Evolutionary conservation across 2,797 vertebrate species (phyloP).

Genomic region (Megalops cyprinoides): DNA sequence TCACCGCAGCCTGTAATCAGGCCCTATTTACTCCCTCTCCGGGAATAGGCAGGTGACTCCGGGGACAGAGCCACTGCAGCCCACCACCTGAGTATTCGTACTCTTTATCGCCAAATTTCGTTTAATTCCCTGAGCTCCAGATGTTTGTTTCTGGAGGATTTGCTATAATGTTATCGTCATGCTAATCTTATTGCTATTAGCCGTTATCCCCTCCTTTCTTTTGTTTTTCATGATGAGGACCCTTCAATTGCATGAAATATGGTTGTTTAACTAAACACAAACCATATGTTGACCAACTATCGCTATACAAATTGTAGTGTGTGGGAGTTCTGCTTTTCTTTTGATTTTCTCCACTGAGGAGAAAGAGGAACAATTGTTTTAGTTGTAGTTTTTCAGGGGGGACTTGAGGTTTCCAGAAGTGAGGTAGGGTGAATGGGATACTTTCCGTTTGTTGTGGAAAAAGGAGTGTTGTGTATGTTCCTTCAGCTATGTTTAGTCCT

Average conservation of each 20-base stretch:
- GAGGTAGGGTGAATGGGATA: not conserved
- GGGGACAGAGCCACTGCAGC: not conserved
- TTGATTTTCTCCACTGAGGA: not conserved
- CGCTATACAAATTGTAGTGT: not conserved
- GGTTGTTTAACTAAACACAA: not conserved
- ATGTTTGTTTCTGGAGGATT: not conserved
- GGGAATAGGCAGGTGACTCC: constrained; percentile 77
- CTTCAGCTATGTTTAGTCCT: not conserved
- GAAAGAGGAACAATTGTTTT: not conserved
- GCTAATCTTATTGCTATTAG: not conserved
- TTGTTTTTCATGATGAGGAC: not conserved
- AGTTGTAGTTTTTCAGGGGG: not conserved
- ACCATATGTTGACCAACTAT: not conserved
- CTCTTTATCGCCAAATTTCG: too few species aligned
- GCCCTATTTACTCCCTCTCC: constrained; percentile 34
- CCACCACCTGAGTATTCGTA: not conserved
- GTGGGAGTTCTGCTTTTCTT: not conserved
- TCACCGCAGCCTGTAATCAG: not conserved
- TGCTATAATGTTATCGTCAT: not conserved
- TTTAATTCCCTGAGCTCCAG: too few species aligned
- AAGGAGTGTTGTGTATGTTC: not conserved
- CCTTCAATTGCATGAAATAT: not conserved
- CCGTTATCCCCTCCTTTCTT: not conserved
- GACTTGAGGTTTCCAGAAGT: not conserved
- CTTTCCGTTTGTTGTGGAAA: not conserved